A percentile compares a stretch with the other conserved stretches of the same genome.
Conservation (phyloP, 2,888 invertebrate species). For the Sinotaia quadrata region DNA sequence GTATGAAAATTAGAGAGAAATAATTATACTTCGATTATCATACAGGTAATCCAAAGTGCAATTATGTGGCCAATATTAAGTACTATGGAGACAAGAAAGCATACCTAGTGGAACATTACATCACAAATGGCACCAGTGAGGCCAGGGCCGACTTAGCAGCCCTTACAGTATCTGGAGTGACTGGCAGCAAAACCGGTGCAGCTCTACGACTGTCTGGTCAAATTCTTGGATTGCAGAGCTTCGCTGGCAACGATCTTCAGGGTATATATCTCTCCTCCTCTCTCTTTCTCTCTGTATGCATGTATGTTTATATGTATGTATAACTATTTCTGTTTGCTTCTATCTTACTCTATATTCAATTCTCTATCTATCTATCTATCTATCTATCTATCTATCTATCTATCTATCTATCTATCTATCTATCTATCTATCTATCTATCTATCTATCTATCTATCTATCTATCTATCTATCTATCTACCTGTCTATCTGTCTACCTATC, state of each 20-base stretch:
- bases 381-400: background rate
- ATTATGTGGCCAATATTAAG: no score
- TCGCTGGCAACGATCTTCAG: background rate
- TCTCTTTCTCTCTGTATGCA: background rate
- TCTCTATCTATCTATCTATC: background rate
- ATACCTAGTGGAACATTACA: no score
- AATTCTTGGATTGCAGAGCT: background rate
- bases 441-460: background rate
- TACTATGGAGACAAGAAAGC: no score
- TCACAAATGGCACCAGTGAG: no score
- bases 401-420: background rate
- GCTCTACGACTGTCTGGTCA: background rate
- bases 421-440: background rate
- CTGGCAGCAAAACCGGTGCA: background rate
- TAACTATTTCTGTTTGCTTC: background rate
- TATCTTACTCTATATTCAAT: background rate
- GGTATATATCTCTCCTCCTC: conserved; percentile 5
- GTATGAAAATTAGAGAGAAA: no score
- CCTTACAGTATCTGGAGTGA: background rate
- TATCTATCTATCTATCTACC: background rate
- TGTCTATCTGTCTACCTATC: no score
- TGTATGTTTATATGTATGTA: background rate
- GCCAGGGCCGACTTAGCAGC: background rate
- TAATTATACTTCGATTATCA: no score
- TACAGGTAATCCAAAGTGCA: no score